Evolutionary conservation across 1,140 invertebrate species (phyloP), one percentile per base, ranked within the genome.

Genomic region (Anoplophora glabripennis): DNA sequence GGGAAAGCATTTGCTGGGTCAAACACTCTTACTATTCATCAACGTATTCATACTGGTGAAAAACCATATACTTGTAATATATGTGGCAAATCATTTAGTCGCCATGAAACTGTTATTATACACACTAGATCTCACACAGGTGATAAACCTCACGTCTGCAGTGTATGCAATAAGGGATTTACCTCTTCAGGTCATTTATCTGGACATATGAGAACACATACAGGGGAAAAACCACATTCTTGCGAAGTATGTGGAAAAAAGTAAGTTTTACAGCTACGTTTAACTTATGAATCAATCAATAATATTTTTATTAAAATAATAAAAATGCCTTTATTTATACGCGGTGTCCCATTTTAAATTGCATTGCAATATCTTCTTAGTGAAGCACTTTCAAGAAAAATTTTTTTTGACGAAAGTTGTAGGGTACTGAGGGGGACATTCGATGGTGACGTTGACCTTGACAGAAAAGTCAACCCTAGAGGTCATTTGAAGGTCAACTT

Each of bases 1-100:
- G 76, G 73, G 3, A 80, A 79, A 61, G 65, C 68, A 15, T 79
- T 79, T 66, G 73, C 76, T 10, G 76, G 78, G 15, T 76, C 75
- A n/a, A 77, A 76, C 57, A 78, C 74, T 7, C 60, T 76, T n/a
- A 68, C 65, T 7, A 71, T 76, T 37, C 85, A 87, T 63, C 79
- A 83, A 65, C 71, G 80, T 58, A 84, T 80, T 4, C 85, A 88
- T 64, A 84, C 83, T 0, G 84, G 85, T 0, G 78, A 82, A 47
- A 84, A 83, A 53, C 84, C 84, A 3, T 84, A 84, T 52, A 71
- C 73, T 17, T 86, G 84, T 61, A 77, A 78, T 57, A 81, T 80
- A 57, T 86, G 84, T 64, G 81, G 80, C 1, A 81, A 84, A 63
- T 76, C 79, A 0, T 86, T 76, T 53, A 74, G 68, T 55, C 52